phyloP scores from a whole-genome alignment of 1,140 invertebrate species.

The Arctopsyche grandis region DNA sequence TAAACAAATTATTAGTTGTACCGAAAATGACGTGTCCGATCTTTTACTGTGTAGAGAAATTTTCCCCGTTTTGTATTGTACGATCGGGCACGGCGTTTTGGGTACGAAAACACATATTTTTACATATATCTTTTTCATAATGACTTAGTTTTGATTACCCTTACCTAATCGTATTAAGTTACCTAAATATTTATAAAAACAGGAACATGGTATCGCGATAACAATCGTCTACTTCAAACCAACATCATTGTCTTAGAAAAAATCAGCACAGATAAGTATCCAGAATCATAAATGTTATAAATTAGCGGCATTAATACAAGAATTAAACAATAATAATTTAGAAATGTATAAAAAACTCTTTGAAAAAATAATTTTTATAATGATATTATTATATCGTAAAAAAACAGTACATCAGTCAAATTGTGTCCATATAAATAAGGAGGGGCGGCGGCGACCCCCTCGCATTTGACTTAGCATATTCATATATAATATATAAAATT shows the following conservation, averaged over 20 bases:
- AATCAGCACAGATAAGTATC: background rate
- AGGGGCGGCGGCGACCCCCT: slow-evolving; percentile 41
- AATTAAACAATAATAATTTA: slow-evolving; percentile 48
- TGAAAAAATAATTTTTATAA: slow-evolving; percentile 48
- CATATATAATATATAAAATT: slow-evolving; percentile 1
- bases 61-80: background rate
- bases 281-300: background rate
- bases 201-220: slow-evolving; percentile 54
- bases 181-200: slow-evolving; percentile 50
- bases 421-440: slow-evolving; percentile 36
- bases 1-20: slow-evolving; percentile 23
- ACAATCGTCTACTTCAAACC: slow-evolving; percentile 40
- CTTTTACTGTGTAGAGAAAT: background rate
- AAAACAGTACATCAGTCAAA: slow-evolving; percentile 50
- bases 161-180: slow-evolving; percentile 54
- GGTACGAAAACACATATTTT: slow-evolving; percentile 32
- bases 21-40: slow-evolving; percentile 12
- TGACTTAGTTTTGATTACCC: slow-evolving; percentile 55
- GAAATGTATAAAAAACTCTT: slow-evolving; percentile 49
- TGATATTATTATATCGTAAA: slow-evolving; percentile 45
- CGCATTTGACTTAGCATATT: slow-evolving; percentile 33
- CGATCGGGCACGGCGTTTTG: slow-evolving; percentile 10
- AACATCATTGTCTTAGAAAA: slow-evolving; percentile 48
- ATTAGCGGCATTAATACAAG: slow-evolving; percentile 41
- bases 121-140: slow-evolving; percentile 53